Evolutionary conservation across 2,113 vertebrate species (phyloP).

Genomic region (Saccopteryx leptura): DNA sequence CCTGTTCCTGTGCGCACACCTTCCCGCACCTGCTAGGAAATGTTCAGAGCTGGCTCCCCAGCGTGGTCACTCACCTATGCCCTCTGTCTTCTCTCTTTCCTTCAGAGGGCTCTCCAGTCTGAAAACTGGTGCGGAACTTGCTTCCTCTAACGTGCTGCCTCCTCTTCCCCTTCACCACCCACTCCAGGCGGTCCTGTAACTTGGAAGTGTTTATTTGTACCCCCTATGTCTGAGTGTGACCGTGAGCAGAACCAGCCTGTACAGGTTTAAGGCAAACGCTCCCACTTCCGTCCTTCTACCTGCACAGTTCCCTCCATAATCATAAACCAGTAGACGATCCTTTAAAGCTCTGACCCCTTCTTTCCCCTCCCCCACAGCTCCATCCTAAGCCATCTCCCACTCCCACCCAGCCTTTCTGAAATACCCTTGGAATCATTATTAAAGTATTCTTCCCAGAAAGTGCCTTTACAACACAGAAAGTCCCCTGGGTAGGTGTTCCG

Average conservation of each 20-base stretch:
- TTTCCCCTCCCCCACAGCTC: background rate
- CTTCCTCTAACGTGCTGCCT: background rate
- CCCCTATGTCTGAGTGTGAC: slow-evolving; percentile 63
- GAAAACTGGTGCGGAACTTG: background rate
- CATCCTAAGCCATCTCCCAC: background rate
- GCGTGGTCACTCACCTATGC: background rate
- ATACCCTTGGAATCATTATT: background rate
- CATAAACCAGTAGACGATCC: background rate
- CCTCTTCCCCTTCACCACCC: background rate
- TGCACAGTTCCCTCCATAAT: background rate
- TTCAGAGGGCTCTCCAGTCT: background rate
- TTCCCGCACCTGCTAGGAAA: background rate
- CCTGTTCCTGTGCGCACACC: background rate
- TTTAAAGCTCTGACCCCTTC: background rate
- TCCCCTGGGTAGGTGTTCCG: background rate
- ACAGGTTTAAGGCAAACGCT: background rate
- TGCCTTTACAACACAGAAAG: slow-evolving; percentile 32
- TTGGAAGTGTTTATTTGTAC: slow-evolving; percentile 67
- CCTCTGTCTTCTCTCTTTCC: background rate
- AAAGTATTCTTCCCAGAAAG: background rate
- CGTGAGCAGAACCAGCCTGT: slow-evolving; percentile 45
- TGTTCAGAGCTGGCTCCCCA: background rate
- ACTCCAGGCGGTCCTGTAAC: background rate
- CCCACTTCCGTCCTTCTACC: background rate
- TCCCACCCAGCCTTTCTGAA: background rate